Evolutionary conservation across 2,888 invertebrate species (phyloP), one percentile per base, ranked within the genome.

Genomic region (Tipula lateralis): DNA sequence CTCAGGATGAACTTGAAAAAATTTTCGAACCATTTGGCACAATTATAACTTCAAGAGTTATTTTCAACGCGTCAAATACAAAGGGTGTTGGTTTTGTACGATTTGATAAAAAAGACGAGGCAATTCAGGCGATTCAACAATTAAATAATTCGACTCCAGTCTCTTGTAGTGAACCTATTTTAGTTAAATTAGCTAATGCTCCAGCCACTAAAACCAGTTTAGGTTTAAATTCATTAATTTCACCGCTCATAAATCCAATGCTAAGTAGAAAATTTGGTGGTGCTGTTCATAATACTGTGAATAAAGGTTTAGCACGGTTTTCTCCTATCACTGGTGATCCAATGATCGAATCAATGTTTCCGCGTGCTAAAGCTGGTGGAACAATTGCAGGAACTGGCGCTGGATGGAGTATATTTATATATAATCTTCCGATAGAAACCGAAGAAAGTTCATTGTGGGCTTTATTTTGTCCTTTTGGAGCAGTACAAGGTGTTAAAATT

Each of bases 381-480:
- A 89, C 89, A 84, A 89, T 89, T 84, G 89, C 90, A 12, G 89
- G 89, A 0, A 90, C 90, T 0, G 90, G 90, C 19, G 90, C 90
- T 30, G 89, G 90, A 2, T 90, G 90, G 87, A 97, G 97, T 91
- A 96, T 98, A 90, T 98, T 98, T 90, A 97, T 98, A 85, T 98
- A 97, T 92, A 98, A 98, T 91, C 92, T 99, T 88, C 96, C 97
- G 0, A 97, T 97, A 3, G 98, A 98, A 91, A 97, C 97, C 4
- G 98, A 98, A 91, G 98, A 98, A 91, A 96, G 96, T 90, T 95
- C 96, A 84, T 93, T 98, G 86, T 98, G 98, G 98, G 97, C 98
- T 91, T 92, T 98, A 87, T 99, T 98, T 91, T 98, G 98, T 12
- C 90, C 90, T n/a, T 90, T 90, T 85, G 90, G 90, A 84, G 90